A percentile compares a stretch with the other conserved stretches of the same genome.
Conservation (phyloP, 2,797 vertebrate species). For the Pogonophryne albipinna region DNA sequence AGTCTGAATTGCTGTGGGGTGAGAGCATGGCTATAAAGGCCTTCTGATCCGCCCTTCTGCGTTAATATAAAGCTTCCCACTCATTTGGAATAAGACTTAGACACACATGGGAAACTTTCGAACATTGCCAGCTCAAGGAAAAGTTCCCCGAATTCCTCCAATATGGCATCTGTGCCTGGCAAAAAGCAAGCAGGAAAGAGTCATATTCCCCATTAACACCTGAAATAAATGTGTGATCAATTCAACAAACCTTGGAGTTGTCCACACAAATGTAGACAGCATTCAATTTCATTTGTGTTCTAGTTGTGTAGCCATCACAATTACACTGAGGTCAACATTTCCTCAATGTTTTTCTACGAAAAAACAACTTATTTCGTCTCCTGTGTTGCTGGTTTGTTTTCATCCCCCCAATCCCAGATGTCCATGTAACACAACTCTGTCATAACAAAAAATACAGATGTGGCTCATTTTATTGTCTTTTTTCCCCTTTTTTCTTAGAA, state of each 20-base stretch:
- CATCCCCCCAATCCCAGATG: conserved; percentile 28
- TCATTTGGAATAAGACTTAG: conserved; percentile 49
- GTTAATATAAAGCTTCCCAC: conserved; percentile 56
- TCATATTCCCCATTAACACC: conserved; percentile 51
- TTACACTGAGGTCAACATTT: conserved; percentile 2
- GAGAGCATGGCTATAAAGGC: conserved; percentile 48
- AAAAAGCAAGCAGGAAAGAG: conserved; percentile 60
- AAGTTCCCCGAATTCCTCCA: conserved; percentile 59
- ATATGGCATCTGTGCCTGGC: conserved; percentile 70
- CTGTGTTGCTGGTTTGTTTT: conserved; percentile 43
- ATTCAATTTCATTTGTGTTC: conserved; percentile 11
- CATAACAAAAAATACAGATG: conserved; percentile 58
- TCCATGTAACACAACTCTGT: conserved; percentile 39
- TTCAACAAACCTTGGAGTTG: conserved; percentile 2
- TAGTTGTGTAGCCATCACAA: conserved; percentile 1
- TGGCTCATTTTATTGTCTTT: conserved; percentile 32
- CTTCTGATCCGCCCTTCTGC: conserved; percentile 64
- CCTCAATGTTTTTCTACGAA: conserved; percentile 30
- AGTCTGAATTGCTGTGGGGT: conserved; percentile 55
- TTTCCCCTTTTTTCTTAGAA: conserved; percentile 17
- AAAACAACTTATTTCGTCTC: conserved; percentile 49
- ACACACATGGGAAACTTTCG: conserved; percentile 56
- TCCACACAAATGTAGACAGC: conserved; percentile 21
- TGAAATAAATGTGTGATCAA: conserved; percentile 42
- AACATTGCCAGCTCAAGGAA: conserved; percentile 48